Evolutionary conservation across 1,140 invertebrate genomes (phyloP).

Genomic region (Panulirus ornatus): DNA sequence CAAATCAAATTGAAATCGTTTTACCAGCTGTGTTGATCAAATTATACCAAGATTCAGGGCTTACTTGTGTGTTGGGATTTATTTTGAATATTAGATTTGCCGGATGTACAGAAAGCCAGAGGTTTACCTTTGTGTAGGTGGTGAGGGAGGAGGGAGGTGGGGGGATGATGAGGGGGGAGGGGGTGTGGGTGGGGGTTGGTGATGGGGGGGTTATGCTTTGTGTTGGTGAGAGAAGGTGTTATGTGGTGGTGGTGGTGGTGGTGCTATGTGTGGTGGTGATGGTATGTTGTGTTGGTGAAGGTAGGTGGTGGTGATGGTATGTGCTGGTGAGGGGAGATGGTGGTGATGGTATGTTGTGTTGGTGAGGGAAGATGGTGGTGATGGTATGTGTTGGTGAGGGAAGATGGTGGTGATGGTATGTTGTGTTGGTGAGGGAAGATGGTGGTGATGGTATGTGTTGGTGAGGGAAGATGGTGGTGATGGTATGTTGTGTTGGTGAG

Average conservation of each 20-base stretch:
- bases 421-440: not conserved
- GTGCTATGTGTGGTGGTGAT: no score
- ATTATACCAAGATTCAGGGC: conserved; percentile 67
- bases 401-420: not conserved
- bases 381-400: not conserved
- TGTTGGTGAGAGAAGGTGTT: not conserved
- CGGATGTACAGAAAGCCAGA: conserved; percentile 57
- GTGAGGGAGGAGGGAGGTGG: not conserved
- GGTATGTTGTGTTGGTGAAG: no score
- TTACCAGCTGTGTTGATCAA: conserved; percentile 62
- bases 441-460: not conserved
- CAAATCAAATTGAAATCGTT: conserved; percentile 70
- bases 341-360: not conserved
- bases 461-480: not conserved
- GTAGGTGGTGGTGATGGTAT: not conserved
- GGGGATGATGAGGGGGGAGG: not conserved
- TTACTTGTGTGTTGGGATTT: conserved; percentile 68
- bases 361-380: not conserved
- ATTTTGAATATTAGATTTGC: conserved; percentile 65
- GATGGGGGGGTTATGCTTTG: not conserved
- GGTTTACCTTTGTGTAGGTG: conserved; percentile 44
- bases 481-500: not conserved
- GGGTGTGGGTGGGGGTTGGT: not conserved
- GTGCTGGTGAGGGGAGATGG: not conserved
- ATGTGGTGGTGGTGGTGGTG: not conserved